Evolutionary conservation across 2,888 invertebrate species (phyloP).

Genomic region (Masnerella sp.): DNA sequence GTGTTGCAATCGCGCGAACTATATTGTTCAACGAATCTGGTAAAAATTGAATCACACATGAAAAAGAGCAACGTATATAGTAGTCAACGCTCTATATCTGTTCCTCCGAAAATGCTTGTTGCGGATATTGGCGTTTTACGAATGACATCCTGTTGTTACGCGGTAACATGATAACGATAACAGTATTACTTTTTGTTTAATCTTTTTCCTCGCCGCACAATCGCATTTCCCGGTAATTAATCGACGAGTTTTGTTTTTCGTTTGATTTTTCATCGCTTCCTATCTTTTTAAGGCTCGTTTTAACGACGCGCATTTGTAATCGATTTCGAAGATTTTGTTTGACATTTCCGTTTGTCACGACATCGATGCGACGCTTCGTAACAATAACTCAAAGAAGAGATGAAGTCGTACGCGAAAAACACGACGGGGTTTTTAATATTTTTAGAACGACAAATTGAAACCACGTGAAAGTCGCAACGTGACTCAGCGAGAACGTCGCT

Average conservation of each 20-base stretch:
- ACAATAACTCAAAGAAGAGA: conserved; percentile 7
- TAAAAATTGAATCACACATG: conserved; percentile 57
- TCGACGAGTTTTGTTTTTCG: conserved; percentile 1
- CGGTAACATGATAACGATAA: conserved; percentile 47
- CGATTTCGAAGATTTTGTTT: conserved; percentile 10
- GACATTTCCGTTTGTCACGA: conserved; percentile 10
- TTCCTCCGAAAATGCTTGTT: conserved; percentile 48
- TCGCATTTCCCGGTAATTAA: conserved; percentile 18
- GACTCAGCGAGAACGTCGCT: conserved; percentile 7
- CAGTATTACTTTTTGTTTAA: conserved; percentile 43
- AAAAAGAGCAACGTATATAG: conserved; percentile 49
- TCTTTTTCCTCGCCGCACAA: conserved; percentile 10
- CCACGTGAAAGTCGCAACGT: conserved; percentile 61
- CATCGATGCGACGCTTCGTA: neutral
- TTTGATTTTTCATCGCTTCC: neutral
- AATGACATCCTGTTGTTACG: conserved; percentile 53
- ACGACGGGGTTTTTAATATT: conserved; percentile 51
- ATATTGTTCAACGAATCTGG: conserved; percentile 62
- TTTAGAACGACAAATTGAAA: conserved; percentile 67
- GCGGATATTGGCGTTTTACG: conserved; percentile 57
- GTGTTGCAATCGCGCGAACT: conserved; percentile 62
- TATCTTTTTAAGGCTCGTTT: neutral
- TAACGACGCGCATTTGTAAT: neutral
- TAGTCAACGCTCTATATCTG: conserved; percentile 28
- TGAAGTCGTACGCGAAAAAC: conserved; percentile 15